These are phyloP conservation scores for Cyclargus thomasi DNA, from an alignment of 1,140 invertebrate genomes.

Conservation along the genomic window DNA sequence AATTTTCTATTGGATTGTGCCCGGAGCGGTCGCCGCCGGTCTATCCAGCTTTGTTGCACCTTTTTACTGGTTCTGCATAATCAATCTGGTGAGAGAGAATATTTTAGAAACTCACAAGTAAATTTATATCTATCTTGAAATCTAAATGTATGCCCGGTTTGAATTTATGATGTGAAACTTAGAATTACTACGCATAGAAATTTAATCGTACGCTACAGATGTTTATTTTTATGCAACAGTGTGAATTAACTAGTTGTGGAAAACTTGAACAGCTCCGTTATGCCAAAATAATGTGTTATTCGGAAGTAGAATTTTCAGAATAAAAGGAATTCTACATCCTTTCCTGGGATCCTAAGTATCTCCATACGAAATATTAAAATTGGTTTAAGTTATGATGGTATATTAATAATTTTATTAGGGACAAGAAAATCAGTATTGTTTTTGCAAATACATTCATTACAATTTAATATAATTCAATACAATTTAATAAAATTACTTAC, in stretches of 20 bases:
- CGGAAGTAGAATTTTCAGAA: too few species aligned
- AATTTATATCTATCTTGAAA: conserved; percentile 9
- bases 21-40: conserved; percentile 43
- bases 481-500: not conserved
- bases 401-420: not conserved
- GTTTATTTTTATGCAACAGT: not conserved
- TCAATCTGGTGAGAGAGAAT: conserved; percentile 53
- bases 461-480: too few species aligned
- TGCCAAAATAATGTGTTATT: too few species aligned
- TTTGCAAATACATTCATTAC: not conserved
- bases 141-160: not conserved
- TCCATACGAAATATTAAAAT: too few species aligned
- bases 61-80: conserved; percentile 56
- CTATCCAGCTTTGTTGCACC: conserved; percentile 49
- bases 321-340: too few species aligned
- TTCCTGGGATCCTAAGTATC: too few species aligned
- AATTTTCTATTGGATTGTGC: conserved; percentile 68
- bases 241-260: too few species aligned
- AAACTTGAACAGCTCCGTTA: too few species aligned
- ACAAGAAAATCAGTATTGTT: not conserved
- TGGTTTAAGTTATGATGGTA: too few species aligned
- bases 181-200: not conserved
- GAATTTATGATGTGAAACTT: not conserved
- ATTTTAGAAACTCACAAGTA: conserved; percentile 12
- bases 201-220: not conserved